Conservation (phyloP, 1,140 invertebrate genomes). For the Drosophila ironensis region DNA sequence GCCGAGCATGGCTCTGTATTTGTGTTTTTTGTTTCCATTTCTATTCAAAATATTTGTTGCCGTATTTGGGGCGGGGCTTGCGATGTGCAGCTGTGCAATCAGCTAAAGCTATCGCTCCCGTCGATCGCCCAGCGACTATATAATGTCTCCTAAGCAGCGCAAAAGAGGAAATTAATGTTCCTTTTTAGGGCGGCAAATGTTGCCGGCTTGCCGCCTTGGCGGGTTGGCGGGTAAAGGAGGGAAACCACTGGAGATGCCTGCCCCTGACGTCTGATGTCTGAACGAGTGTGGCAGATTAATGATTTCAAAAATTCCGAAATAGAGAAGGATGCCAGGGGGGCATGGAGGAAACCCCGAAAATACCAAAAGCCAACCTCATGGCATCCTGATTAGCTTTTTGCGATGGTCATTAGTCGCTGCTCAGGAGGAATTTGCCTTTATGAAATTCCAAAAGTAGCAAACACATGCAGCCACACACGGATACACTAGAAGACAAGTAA, state of each 20-base stretch:
- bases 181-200: conserved; percentile 74
- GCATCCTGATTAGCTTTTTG: conserved; percentile 62
- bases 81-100: conserved; percentile 45
- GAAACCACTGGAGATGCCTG: conserved; percentile 42
- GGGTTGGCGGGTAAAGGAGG: conserved; percentile 6
- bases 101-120: conserved; percentile 59
- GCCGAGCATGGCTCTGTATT: not conserved
- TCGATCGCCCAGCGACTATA: conserved; percentile 55
- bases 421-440: conserved; percentile 62
- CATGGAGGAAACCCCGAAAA: not conserved
- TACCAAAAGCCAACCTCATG: conserved; percentile 19
- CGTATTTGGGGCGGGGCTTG: conserved; percentile 4
- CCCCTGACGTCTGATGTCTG: conserved; percentile 59
- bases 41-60: not conserved
- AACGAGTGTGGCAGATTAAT: conserved; percentile 74
- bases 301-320: conserved; percentile 27
- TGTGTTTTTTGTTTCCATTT: not conserved
- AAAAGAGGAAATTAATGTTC: conserved; percentile 75
- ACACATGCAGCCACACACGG: not conserved
- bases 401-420: conserved; percentile 72
- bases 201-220: no score
- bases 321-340: conserved; percentile 3
- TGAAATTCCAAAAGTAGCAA: conserved; percentile 40
- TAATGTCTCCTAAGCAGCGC: conserved; percentile 50
- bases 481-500: not conserved